Base-by-base conservation (phyloP, 2,888 invertebrate genomes). In the Bedellia somnulentella region DNA sequence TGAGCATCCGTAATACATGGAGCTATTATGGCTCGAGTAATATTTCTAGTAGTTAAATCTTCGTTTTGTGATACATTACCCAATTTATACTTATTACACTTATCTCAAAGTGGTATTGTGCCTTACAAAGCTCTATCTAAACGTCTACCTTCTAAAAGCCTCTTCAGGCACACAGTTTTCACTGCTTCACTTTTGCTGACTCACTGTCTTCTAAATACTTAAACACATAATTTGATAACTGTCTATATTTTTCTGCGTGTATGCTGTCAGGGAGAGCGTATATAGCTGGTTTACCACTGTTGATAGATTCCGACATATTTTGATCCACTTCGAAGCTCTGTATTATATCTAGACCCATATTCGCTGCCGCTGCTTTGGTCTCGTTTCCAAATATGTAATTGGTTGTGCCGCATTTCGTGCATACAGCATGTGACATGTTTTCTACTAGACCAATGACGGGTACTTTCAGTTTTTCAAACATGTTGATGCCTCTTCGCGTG, bases 391-490 rank as follows among this genome's bases (percentile, higher is more conserved):
- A 93, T 17, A 94, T 68, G 37, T 80, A 78, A 36, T 90, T 81
- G 34, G 80, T 73, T n/a, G 80, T 75, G 12, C 83, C 80, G 55
- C 94, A 96, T 15, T 86, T 82, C 0, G 84, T 79, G 54, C 95
- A 96, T 25, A 80, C 70, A 1, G 87, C 82, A 33, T 82, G 80
- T 3, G 87, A 85, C 95, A 96, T 96, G 59, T 96, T 96, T 53
- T 93, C 89, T 0, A 93, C 85, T 35, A 95, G 56, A n/a, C 96
- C 96, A 27, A 90, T 78, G 23, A 95, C 80, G 0, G 92, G 91
- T 5, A 93, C 82, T 37, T 85, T 80, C 2, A 95, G 75, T 53
- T 87, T 93, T 36, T 83, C 79, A 48, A 93, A 92, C 94, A 97
- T 94, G 43, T 83, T 83, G 0, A 89, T 86, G 8, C 94, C 94